These are phyloP conservation scores for Platalea minor DNA, from an alignment of 2,797 vertebrate species.

Conservation along the genomic window DNA sequence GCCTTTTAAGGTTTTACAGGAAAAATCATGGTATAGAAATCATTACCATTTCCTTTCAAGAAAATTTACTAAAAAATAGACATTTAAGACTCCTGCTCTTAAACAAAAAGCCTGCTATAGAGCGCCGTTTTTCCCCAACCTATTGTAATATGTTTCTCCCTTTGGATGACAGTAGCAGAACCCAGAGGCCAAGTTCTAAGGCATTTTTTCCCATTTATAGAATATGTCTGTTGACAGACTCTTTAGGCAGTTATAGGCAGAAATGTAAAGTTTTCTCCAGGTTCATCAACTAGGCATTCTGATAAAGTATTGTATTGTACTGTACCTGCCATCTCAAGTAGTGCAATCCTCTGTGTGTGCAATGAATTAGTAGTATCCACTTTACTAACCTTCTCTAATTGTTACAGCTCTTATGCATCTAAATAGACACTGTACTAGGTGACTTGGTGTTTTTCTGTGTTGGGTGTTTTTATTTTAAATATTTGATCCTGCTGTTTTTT, in stretches of 20 bases:
- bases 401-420: background rate
- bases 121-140: background rate
- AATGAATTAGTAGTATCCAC: background rate
- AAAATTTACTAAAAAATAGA: background rate
- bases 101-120: background rate
- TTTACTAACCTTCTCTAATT: background rate
- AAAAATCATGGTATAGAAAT: background rate
- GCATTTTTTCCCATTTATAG: background rate
- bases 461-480: background rate
- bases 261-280: background rate
- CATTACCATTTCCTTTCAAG: background rate
- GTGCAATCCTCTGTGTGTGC: background rate
- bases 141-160: background rate
- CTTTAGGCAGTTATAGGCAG: background rate
- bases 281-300: background rate
- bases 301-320: background rate
- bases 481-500: background rate
- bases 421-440: background rate
- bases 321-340: background rate
- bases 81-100: background rate
- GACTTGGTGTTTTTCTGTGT: background rate
- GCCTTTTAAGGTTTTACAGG: background rate
- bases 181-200: background rate
- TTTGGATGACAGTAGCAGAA: conserved; percentile 24
- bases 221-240: background rate